Conservation (phyloP, 2,797 vertebrate genomes). For the Fistularia commersonii region DNA sequence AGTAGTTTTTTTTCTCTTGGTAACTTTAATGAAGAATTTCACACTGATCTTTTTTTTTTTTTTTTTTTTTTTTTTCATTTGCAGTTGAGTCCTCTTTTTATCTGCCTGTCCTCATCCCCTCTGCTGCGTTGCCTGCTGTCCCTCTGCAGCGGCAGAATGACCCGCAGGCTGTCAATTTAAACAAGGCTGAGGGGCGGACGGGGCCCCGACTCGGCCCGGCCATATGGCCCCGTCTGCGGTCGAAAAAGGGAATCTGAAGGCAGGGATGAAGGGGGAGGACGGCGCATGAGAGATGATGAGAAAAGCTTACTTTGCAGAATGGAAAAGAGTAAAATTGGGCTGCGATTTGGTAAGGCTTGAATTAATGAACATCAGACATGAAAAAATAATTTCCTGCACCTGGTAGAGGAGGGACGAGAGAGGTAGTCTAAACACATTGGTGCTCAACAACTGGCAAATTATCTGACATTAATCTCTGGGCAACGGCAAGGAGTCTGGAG, state of each 20-base stretch:
- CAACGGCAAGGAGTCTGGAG: constrained; percentile 23
- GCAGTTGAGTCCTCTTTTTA: background rate
- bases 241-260: constrained; percentile 19
- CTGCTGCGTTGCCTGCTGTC: constrained; percentile 35
- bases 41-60: constrained; percentile 7
- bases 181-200: constrained; percentile 62
- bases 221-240: constrained; percentile 64
- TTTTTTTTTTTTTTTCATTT: background rate
- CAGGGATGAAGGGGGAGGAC: constrained; percentile 31
- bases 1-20: background rate
- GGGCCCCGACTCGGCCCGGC: constrained; percentile 51
- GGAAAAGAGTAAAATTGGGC: constrained; percentile 28
- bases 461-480: constrained; percentile 56
- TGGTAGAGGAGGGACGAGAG: constrained; percentile 11
- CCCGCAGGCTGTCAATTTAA: constrained; percentile 72
- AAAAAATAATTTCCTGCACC: constrained; percentile 28
- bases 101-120: constrained; percentile 16
- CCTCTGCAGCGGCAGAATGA: constrained; percentile 48
- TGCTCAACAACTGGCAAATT: constrained; percentile 45
- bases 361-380: constrained; percentile 8
- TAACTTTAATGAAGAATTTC: constrained; percentile 36
- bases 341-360: constrained; percentile 8
- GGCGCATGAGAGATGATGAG: background rate
- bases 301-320: constrained; percentile 48
- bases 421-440: constrained; percentile 16